Percentiles rank a stretch among this genome's conserved stretches.
Evolutionary conservation across 2,113 vertebrate species (phyloP).

Genomic region (Octodon degus): DNA sequence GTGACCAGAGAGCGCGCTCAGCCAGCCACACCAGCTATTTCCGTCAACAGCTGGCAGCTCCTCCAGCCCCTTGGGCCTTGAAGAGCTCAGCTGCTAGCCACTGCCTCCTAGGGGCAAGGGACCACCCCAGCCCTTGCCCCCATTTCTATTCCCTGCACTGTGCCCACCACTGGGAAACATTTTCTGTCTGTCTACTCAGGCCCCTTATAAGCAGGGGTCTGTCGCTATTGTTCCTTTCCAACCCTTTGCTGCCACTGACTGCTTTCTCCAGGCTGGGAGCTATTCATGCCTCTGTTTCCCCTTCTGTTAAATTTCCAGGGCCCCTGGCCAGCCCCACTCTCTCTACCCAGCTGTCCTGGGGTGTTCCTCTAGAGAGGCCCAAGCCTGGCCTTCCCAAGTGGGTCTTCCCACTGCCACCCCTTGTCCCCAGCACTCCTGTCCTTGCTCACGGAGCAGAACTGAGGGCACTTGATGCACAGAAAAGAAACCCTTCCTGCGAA

Average conservation of each 20-base stretch:
- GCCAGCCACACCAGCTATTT: neutral
- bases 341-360: neutral
- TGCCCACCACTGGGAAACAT: neutral
- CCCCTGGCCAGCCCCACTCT: neutral
- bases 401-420: neutral
- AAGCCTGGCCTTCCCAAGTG: neutral
- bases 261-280: neutral
- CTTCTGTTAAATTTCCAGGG: neutral
- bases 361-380: neutral
- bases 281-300: fast-evolving
- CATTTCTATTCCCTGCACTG: neutral
- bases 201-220: neutral
- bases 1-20: neutral
- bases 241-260: too few species aligned
- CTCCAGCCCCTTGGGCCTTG: neutral
- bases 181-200: neutral
- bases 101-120: neutral
- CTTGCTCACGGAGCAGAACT: neutral
- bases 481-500: neutral
- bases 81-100: neutral
- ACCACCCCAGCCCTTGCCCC: neutral
- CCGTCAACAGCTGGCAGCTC: neutral
- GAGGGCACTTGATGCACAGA: neutral
- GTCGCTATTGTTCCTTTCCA: neutral
- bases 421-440: too few species aligned